Evolutionary conservation across 2,888 invertebrate species (phyloP).

Genomic region (Eumerus sabulonum): DNA sequence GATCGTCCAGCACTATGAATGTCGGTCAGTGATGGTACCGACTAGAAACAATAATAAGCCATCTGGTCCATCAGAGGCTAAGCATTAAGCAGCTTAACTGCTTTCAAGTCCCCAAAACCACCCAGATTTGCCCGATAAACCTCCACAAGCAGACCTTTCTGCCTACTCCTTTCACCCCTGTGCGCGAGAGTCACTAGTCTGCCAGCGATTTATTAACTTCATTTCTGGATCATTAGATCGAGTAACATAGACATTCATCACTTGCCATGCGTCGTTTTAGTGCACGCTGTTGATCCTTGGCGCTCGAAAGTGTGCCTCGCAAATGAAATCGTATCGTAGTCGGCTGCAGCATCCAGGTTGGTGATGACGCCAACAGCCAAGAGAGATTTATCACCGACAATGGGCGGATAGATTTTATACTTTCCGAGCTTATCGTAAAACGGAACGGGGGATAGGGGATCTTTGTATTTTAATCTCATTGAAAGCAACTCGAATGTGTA

Average conservation of each 20-base stretch:
- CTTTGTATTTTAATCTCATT: conserved; percentile 37
- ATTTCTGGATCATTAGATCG: conserved; percentile 78
- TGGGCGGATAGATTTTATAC: conserved; percentile 61
- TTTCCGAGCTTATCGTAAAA: conserved; percentile 46
- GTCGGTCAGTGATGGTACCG: conserved; percentile 65
- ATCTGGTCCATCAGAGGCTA: conserved; percentile 43
- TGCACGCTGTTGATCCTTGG: conserved; percentile 29
- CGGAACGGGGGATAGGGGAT: conserved; percentile 44
- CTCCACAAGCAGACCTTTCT: no score
- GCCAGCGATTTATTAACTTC: conserved; percentile 77
- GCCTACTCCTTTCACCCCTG: background rate
- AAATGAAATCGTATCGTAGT: conserved; percentile 40
- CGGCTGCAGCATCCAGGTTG: conserved; percentile 21
- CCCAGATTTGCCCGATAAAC: no score
- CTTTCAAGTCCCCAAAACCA: no score
- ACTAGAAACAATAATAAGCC: no score
- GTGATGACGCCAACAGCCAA: conserved; percentile 60
- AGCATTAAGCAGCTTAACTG: no score
- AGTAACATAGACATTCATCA: conserved; percentile 78
- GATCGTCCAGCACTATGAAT: conserved; percentile 63
- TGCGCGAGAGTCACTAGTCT: conserved; percentile 72
- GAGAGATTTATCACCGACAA: conserved; percentile 65
- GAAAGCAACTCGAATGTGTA: conserved; percentile 56
- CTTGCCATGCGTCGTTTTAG: conserved; percentile 69
- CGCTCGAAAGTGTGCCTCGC: conserved; percentile 15